Percentiles rank a stretch among this genome's conserved stretches.
Conservation (phyloP, 2,888 invertebrate species). For the Dioctria linearis region DNA sequence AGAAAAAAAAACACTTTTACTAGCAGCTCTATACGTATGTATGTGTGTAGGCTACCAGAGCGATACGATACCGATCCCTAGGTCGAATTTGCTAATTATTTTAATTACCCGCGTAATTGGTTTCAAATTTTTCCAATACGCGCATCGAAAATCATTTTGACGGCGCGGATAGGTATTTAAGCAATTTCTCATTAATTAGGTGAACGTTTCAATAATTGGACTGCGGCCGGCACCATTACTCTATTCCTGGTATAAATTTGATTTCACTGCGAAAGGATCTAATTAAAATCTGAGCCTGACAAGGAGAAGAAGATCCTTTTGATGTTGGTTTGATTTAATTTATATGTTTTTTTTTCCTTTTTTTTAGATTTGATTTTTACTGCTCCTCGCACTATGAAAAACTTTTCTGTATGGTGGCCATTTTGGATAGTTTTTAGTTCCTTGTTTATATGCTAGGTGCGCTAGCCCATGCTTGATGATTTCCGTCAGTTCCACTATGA, state of each 20-base stretch:
- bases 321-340: not conserved
- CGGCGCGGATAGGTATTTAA: not conserved
- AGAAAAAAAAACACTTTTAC: not conserved
- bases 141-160: slow-evolving; percentile 5
- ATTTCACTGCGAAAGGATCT: not conserved
- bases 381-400: too few species aligned
- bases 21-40: not conserved
- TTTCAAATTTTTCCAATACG: not conserved
- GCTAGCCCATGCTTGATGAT: too few species aligned
- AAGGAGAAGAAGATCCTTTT: not conserved
- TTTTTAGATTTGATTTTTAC: too few species aligned
- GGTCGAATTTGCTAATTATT: not conserved
- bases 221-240: not conserved
- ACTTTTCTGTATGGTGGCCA: too few species aligned
- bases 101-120: slow-evolving; percentile 2
- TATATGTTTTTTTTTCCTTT: not conserved
- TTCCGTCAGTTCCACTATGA: too few species aligned
- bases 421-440: too few species aligned
- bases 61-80: not conserved
- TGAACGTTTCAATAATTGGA: not conserved
- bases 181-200: not conserved
- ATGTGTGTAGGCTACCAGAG: not conserved
- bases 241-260: not conserved
- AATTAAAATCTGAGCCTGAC: not conserved
- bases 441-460: too few species aligned